Conservation (phyloP, 2,797 vertebrate genomes). For the Stomatorhinus walkeri region DNA sequence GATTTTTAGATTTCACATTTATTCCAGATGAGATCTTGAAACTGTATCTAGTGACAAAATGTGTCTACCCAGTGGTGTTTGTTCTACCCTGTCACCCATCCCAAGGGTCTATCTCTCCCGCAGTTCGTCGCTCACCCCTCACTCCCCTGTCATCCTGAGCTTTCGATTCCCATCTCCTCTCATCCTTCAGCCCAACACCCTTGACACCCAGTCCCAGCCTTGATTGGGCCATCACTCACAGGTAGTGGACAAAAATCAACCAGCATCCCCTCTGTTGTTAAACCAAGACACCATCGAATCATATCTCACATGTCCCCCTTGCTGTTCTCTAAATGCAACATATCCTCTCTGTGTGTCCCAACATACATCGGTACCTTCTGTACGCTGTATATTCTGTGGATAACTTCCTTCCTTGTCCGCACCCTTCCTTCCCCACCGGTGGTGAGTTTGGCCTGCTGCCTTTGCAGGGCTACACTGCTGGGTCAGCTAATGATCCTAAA, state of each 20-base stretch:
- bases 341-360: not conserved
- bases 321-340: not conserved
- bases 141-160: conserved; percentile 42
- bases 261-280: conserved; percentile 36
- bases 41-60: not conserved
- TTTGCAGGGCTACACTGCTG: conserved; percentile 33
- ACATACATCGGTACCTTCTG: not conserved
- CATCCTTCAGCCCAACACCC: conserved; percentile 56
- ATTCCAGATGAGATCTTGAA: not conserved
- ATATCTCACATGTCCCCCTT: conserved; percentile 13
- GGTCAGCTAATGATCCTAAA: conserved; percentile 54
- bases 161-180: conserved; percentile 43
- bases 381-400: not conserved
- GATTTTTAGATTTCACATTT: not conserved
- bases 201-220: conserved; percentile 48
- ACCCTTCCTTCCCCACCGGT: not conserved
- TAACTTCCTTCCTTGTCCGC: not conserved
- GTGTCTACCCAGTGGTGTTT: not conserved
- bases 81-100: not conserved
- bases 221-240: conserved; percentile 55
- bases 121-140: conserved; percentile 47
- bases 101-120: not conserved
- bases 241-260: conserved; percentile 50
- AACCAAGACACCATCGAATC: conserved; percentile 51
- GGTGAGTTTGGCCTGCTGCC: conserved; percentile 40